Base-by-base conservation (phyloP, 2,113 vertebrate species). In the Ramphastos sulfuratus region DNA sequence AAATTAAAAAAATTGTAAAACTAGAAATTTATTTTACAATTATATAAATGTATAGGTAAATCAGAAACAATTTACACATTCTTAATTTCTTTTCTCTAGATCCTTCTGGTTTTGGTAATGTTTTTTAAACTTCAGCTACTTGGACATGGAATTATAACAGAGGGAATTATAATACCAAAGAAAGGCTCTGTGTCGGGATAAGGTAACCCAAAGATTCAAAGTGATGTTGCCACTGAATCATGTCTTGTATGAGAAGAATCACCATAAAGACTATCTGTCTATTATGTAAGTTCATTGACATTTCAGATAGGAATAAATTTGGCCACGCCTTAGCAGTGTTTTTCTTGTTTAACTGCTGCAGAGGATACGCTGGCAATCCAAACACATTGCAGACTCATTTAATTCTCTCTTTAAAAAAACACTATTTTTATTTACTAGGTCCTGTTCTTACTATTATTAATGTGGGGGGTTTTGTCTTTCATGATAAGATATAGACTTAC, bases 1-100 rank as follows among this genome's bases (percentile, higher is more conserved):
- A 97, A 98, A 87, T 19, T 87, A 97, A 44, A 93, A 93, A 72
- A 91, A 91, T 87, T 39, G 54, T 21, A 69, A 82, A 75, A 58
- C 9, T 65, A 67, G 35, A 69, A 69, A 89, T 48, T 65, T 50
- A 75, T 42, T 70, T 89, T 54, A 79, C 8, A 78, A 25, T 37
- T 2, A 69, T 5, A 83, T 12, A 82, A 35, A 70, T 37, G 9
- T 78, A 70, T 8, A 73, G 27, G 24, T 50, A 74, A 85, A 17
- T 55, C 21, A 71, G 17, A 69, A 69, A 61, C 3, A 24, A 17
- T 10, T 67, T 31, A 30, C 12, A 54, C 21, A 54, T 44, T 77
- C 50, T 31, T 48, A 23, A 23, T 90, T 60, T 83, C 28, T 87
- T 74, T 87, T n/a, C 20, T 58, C 28, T 71, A 72, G 14, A 31